Conservation (phyloP, 2,113 vertebrate genomes). For the Athene noctua region DNA sequence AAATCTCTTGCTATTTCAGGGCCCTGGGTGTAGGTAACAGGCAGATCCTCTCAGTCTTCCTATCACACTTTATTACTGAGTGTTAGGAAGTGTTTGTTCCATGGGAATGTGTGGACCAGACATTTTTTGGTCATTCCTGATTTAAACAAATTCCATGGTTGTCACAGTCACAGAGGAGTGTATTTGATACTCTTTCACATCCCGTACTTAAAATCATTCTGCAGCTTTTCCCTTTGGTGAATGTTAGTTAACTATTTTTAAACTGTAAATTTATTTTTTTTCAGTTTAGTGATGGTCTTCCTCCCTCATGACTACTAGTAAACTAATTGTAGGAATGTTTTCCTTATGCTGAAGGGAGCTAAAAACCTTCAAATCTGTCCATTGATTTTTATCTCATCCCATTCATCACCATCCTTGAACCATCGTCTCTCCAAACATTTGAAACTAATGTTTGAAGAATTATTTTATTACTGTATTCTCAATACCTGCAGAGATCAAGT, state of each 20-base stretch:
- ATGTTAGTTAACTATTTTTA: neutral
- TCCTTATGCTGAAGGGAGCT: neutral
- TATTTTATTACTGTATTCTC: neutral
- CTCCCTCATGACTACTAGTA: neutral
- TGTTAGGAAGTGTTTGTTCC: neutral
- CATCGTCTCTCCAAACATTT: neutral
- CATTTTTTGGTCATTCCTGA: neutral
- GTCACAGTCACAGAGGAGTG: neutral
- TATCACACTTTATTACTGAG: neutral
- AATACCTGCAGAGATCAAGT: neutral
- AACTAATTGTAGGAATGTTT: neutral
- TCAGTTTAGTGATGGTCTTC: neutral
- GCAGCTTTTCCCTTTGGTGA: neutral
- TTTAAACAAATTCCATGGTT: neutral
- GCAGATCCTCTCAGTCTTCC: neutral
- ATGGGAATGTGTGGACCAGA: neutral
- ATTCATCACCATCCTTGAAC: slow-evolving; percentile 9
- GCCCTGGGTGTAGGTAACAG: neutral
- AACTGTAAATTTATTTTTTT: neutral
- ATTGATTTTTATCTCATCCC: neutral
- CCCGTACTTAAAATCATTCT: neutral
- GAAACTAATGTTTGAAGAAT: neutral
- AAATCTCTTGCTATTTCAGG: neutral
- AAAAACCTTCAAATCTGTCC: neutral
- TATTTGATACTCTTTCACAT: neutral